Evolutionary conservation across 2,888 invertebrate species (phyloP).

Genomic region (Aproaerema taeniolella): DNA sequence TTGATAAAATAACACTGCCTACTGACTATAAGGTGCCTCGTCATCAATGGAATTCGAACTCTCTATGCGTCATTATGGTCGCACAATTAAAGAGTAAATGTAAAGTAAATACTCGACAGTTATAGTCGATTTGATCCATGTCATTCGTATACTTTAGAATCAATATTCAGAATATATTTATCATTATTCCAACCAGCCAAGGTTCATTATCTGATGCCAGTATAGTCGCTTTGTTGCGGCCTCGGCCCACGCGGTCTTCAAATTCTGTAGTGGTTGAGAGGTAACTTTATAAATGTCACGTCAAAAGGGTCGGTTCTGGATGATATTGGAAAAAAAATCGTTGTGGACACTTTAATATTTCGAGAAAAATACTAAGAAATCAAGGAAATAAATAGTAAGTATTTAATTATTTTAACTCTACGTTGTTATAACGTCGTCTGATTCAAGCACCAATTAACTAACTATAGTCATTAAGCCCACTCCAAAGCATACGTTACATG

Average conservation of each 20-base stretch:
- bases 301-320: not conserved
- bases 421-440: too few relatives aligned
- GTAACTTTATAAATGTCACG: slow-evolving; percentile 13
- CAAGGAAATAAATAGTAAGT: too few relatives aligned
- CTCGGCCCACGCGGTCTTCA: slow-evolving; percentile 44
- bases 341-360: too few relatives aligned
- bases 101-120: slow-evolving; percentile 69
- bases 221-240: slow-evolving; percentile 41
- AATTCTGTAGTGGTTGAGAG: slow-evolving; percentile 41
- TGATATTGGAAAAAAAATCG: too few relatives aligned
- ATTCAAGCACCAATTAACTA: too few relatives aligned
- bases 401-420: too few relatives aligned
- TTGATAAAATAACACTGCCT: slow-evolving; percentile 40
- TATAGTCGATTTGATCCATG: slow-evolving; percentile 66
- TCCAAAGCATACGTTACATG: too few relatives aligned
- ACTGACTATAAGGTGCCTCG: slow-evolving; percentile 49
- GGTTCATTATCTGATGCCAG: slow-evolving; percentile 22
- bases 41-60: slow-evolving; percentile 56
- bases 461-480: too few relatives aligned
- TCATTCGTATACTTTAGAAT: slow-evolving; percentile 34
- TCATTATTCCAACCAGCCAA: slow-evolving; percentile 11
- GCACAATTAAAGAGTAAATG: slow-evolving; percentile 67
- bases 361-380: too few relatives aligned
- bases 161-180: too few relatives aligned
- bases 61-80: slow-evolving; percentile 42